A percentile compares a stretch with the other conserved stretches of the same genome.
These are phyloP conservation scores for Leguminivora glycinivorella DNA, from an alignment of 1,140 invertebrate genomes.

Conservation along the genomic window DNA sequence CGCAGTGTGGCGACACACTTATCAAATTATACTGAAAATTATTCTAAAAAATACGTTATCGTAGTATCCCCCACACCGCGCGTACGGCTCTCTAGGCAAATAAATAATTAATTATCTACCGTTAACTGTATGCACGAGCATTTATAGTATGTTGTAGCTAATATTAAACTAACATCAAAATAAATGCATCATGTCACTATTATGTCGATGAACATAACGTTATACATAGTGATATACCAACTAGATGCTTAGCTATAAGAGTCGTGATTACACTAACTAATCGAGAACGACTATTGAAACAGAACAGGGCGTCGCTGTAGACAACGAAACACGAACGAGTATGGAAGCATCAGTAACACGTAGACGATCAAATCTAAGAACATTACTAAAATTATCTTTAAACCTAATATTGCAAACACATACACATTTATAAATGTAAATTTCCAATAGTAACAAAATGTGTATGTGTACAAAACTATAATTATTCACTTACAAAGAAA, in stretches of 20 bases:
- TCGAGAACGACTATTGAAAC: constrained; percentile 56
- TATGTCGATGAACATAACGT: constrained; percentile 72
- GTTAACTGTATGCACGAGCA: constrained; percentile 72
- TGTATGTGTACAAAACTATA: constrained; percentile 75
- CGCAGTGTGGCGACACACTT: constrained; percentile 48
- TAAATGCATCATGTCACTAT: constrained; percentile 79
- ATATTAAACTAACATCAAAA: constrained; percentile 77
- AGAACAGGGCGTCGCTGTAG: constrained; percentile 54
- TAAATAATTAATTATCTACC: constrained; percentile 68
- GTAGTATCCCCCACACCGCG: constrained; percentile 50
- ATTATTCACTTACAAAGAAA: constrained; percentile 58
- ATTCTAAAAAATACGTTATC: constrained; percentile 62
- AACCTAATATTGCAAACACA: constrained; percentile 79
- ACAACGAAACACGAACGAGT: constrained; percentile 65
- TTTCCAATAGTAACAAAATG: constrained; percentile 61
- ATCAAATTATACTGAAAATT: constrained; percentile 56
- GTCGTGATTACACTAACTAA: constrained; percentile 76
- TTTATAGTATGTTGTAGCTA: constrained; percentile 76
- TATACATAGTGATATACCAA: constrained; percentile 58
- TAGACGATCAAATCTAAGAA: constrained; percentile 57
- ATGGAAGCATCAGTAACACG: constrained; percentile 57
- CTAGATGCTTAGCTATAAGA: constrained; percentile 65
- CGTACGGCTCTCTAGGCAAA: constrained; percentile 47
- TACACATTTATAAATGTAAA: constrained; percentile 72
- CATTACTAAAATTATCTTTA: constrained; percentile 64